Conservation (phyloP, 2,888 invertebrate genomes). For the Noctua janthina region DNA sequence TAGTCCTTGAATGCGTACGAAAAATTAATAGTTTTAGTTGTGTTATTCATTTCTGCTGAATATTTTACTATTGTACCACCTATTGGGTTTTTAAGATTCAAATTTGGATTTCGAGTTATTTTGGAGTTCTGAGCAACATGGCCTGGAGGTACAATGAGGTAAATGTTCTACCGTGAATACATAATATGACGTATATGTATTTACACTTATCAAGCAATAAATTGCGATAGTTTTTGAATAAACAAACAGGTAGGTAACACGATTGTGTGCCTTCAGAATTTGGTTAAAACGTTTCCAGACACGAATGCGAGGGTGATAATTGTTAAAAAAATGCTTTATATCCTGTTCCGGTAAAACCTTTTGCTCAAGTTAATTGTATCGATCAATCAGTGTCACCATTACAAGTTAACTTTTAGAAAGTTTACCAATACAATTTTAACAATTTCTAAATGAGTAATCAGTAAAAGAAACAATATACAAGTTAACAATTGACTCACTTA, state of each 20-base stretch:
- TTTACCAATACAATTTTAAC: constrained; percentile 38
- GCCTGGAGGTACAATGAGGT: not conserved
- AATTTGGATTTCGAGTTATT: not conserved
- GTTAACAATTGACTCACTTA: constrained; percentile 54
- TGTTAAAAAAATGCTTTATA: constrained; percentile 22
- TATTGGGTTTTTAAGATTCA: not conserved
- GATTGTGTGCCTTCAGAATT: constrained; percentile 23
- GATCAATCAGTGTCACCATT: constrained; percentile 18
- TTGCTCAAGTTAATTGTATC: constrained; percentile 27
- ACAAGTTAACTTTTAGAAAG: constrained; percentile 37
- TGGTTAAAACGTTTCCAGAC: constrained; percentile 21
- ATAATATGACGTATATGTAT: not conserved
- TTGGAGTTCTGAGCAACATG: not conserved
- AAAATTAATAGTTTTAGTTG: constrained; percentile 37
- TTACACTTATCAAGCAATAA: not conserved
- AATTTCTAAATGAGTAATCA: constrained; percentile 46
- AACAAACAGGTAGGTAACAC: not conserved
- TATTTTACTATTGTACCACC: not conserved
- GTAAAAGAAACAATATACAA: constrained; percentile 53
- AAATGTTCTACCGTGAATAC: constrained; percentile 1
- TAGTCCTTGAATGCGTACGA: constrained; percentile 49
- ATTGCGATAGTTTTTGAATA: constrained; percentile 23
- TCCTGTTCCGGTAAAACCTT: constrained; percentile 13
- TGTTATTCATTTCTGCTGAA: constrained; percentile 6
- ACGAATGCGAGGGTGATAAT: not conserved